phyloP scores from a whole-genome alignment of 1,140 invertebrate genomes.

The Sitophilus oryzae region DNA sequence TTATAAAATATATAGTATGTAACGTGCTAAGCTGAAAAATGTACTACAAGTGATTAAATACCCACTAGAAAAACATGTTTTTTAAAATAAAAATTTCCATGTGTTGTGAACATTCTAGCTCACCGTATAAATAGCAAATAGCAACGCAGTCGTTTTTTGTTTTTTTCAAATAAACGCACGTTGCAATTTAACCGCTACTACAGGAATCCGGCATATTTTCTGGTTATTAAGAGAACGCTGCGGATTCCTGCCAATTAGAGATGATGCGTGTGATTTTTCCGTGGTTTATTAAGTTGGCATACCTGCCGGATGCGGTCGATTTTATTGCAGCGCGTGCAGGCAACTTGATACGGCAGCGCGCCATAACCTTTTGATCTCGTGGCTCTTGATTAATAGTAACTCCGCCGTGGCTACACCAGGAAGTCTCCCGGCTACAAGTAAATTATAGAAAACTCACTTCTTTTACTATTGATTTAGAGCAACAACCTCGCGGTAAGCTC shows the following conservation, averaged over 20 bases:
- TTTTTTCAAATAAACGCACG: too few relatives aligned
- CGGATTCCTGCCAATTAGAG: neutral
- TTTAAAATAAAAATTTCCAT: too few relatives aligned
- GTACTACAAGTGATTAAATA: too few relatives aligned
- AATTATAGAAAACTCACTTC: conserved; percentile 2
- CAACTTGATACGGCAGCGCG: conserved; percentile 7
- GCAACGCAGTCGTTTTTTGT: too few relatives aligned
- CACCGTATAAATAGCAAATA: too few relatives aligned
- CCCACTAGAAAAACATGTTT: too few relatives aligned
- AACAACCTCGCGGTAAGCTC: neutral
- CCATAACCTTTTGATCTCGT: conserved; percentile 12
- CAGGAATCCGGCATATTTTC: too few relatives aligned
- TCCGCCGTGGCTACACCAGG: conserved; percentile 3
- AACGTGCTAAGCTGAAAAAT: too few relatives aligned
- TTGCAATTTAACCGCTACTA: too few relatives aligned
- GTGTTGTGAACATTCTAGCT: too few relatives aligned
- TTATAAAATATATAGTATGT: too few relatives aligned
- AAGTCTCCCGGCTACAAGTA: conserved; percentile 8
- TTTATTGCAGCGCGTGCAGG: conserved; percentile 4
- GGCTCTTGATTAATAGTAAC: conserved; percentile 14
- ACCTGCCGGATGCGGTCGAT: neutral
- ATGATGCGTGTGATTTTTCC: neutral
- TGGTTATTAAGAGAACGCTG: neutral
- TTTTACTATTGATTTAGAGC: neutral
- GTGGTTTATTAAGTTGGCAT: conserved; percentile 2